phyloP scores from a whole-genome alignment of 2,797 vertebrate genomes.

The Loriculus beryllinus region DNA sequence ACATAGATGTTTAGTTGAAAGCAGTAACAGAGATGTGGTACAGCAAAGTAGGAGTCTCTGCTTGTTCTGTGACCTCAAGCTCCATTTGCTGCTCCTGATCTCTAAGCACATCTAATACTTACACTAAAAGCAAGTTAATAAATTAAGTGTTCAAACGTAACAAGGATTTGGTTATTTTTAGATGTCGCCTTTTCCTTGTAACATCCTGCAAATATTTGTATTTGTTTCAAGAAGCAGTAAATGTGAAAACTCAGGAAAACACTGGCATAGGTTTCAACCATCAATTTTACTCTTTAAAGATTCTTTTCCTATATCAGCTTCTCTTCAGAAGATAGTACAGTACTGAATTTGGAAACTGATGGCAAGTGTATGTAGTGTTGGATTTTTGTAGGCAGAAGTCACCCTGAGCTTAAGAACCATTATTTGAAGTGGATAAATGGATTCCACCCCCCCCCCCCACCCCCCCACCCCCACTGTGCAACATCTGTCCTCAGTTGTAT shows the following conservation, averaged over 20 bases:
- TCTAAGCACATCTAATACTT: not conserved
- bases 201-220: not conserved
- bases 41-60: not conserved
- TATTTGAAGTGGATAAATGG: not conserved
- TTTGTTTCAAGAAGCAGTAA: not conserved
- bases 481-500: not conserved
- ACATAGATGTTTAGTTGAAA: not conserved
- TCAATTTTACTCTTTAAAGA: not conserved
- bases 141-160: not conserved
- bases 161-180: not conserved
- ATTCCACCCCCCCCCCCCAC: no score
- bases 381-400: not conserved
- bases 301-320: not conserved
- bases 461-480: not conserved
- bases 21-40: not conserved
- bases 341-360: not conserved
- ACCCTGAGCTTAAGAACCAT: not conserved
- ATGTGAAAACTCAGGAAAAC: not conserved
- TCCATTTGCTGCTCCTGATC: fast-evolving
- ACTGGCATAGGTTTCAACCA: not conserved
- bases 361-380: not conserved
- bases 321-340: not conserved
- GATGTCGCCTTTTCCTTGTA: not conserved
- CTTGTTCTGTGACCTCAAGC: not conserved
- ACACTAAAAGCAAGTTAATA: not conserved